phyloP scores from a whole-genome alignment of 1,140 invertebrate species.

The Chrysoperla carnea region DNA sequence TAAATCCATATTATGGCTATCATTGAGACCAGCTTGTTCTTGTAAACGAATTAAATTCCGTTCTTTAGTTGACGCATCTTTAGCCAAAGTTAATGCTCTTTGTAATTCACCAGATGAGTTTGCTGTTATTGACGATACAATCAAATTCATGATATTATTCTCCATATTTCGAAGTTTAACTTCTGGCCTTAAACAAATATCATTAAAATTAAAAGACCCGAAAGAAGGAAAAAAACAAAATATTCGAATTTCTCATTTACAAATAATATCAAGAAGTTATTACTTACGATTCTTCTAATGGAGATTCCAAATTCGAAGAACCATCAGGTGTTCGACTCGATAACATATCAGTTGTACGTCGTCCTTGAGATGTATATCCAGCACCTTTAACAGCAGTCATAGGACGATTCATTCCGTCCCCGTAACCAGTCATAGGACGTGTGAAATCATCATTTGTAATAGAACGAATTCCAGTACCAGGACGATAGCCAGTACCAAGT shows the following conservation, averaged over 20 bases:
- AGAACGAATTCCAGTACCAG: not conserved
- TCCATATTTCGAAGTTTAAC: slow-evolving; percentile 72
- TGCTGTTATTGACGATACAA: slow-evolving; percentile 66
- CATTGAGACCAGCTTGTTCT: slow-evolving; percentile 73
- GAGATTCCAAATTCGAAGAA: slow-evolving; percentile 37
- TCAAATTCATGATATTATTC: slow-evolving; percentile 61
- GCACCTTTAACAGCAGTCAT: slow-evolving; percentile 93
- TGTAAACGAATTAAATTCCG: slow-evolving; percentile 72
- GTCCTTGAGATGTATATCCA: slow-evolving; percentile 61
- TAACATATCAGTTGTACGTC: slow-evolving; percentile 57
- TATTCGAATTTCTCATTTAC: too few relatives aligned
- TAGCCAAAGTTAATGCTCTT: slow-evolving; percentile 75
- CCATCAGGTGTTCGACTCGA: slow-evolving; percentile 37
- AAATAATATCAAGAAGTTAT: too few relatives aligned
- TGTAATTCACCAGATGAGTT: slow-evolving; percentile 16
- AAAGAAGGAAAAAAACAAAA: too few relatives aligned
- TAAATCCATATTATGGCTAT: slow-evolving; percentile 81
- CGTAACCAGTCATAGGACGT: not conserved
- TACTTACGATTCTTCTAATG: slow-evolving; percentile 55
- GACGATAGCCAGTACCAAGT: not conserved
- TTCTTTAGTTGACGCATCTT: slow-evolving; percentile 90
- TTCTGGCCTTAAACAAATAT: slow-evolving; percentile 43
- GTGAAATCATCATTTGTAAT: not conserved
- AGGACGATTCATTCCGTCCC: slow-evolving; percentile 34
- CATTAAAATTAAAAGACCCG: too few relatives aligned